These are phyloP conservation scores for Monochamus alternatus DNA, from an alignment of 2,888 invertebrate species.

Conservation along the genomic window DNA sequence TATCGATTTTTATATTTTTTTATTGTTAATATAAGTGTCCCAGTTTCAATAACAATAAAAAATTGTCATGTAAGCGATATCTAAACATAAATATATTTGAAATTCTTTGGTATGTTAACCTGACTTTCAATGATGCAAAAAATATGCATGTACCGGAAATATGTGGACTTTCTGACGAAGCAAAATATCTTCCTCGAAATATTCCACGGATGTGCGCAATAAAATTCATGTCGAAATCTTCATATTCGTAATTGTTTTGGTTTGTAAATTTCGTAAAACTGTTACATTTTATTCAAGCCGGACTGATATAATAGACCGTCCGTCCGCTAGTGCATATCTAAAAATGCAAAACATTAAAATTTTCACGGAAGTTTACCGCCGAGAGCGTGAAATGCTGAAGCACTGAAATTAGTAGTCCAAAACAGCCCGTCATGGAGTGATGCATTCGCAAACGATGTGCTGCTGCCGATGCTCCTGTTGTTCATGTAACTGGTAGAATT, in stretches of 20 bases:
- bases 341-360: conserved; percentile 62
- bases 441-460: conserved; percentile 40
- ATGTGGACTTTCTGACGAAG: too few species aligned
- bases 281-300: conserved; percentile 18
- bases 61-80: too few species aligned
- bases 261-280: conserved; percentile 13
- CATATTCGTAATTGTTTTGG: not conserved
- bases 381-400: conserved; percentile 61
- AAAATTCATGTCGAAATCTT: too few species aligned
- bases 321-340: conserved; percentile 57
- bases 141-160: too few species aligned
- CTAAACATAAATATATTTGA: too few species aligned
- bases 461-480: conserved; percentile 12
- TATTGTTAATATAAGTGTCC: too few species aligned
- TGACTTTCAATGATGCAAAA: too few species aligned
- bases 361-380: conserved; percentile 62
- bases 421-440: conserved; percentile 57
- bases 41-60: too few species aligned
- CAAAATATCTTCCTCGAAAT: too few species aligned
- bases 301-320: conserved; percentile 26
- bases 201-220: too few species aligned
- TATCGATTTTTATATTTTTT: too few species aligned
- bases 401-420: conserved; percentile 63
- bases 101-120: too few species aligned
- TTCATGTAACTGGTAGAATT: conserved; percentile 1